A percentile compares a stretch with the other conserved stretches of the same genome.
Conservation (phyloP, 35 echinoderm and acorn worm genomes). For the Strongylocentrotus purpuratus region DNA sequence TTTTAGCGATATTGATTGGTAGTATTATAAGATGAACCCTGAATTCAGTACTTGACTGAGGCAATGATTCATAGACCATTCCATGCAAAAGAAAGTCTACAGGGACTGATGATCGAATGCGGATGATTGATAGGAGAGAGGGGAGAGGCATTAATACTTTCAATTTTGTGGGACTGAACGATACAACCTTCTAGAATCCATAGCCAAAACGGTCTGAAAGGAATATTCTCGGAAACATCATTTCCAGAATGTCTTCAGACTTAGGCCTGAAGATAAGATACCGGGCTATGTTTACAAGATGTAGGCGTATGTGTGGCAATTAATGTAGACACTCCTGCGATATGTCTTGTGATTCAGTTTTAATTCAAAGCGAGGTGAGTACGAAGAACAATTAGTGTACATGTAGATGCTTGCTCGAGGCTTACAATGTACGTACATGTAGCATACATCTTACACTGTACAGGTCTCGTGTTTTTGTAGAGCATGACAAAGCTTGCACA, state of each 20-base stretch:
- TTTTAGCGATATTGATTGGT: background rate
- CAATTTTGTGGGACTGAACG: background rate
- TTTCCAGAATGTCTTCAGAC: background rate
- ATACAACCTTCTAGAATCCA: background rate
- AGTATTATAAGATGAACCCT: background rate
- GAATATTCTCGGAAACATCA: background rate
- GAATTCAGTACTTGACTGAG: background rate
- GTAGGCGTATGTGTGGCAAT: background rate
- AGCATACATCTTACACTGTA: background rate
- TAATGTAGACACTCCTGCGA: background rate
- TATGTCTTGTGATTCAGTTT: background rate
- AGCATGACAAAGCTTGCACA: background rate
- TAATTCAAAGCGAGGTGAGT: background rate
- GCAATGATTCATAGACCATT: background rate
- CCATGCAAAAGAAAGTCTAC: background rate
- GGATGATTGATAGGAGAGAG: background rate
- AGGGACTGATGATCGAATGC: background rate
- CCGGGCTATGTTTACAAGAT: too few relatives aligned
- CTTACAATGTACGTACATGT: background rate
- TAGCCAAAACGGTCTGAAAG: background rate
- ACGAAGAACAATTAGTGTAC: background rate
- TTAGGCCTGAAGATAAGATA: background rate
- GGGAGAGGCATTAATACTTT: background rate
- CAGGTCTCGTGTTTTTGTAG: background rate
- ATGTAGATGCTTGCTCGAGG: background rate